Conservation (phyloP, 2,888 invertebrate species). For the Pseudeuparius sepicola region DNA sequence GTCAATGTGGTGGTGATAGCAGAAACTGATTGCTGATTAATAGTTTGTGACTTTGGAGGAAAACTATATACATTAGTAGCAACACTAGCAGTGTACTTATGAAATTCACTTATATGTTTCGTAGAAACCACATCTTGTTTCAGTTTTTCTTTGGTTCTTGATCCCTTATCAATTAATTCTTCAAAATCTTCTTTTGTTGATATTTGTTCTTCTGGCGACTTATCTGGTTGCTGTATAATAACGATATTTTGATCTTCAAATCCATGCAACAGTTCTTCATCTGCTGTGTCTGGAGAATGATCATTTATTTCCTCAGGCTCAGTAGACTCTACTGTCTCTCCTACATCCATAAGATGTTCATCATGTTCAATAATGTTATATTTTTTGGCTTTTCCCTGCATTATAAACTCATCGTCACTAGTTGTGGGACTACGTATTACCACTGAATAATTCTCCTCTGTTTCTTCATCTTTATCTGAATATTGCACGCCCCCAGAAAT, state of each 20-base stretch:
- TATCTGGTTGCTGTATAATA: constrained; percentile 49
- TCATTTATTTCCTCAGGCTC: constrained; percentile 43
- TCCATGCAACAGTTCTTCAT: constrained; percentile 40
- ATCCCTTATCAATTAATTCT: constrained; percentile 53
- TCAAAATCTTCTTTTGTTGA: constrained; percentile 58
- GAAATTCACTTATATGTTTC: constrained; percentile 36
- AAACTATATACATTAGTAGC: constrained; percentile 27
- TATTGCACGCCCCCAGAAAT: constrained; percentile 48
- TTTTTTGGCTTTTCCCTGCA: constrained; percentile 35
- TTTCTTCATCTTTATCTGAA: constrained; percentile 40
- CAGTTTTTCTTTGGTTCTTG: constrained; percentile 42
- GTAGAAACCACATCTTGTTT: constrained; percentile 32
- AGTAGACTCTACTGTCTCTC: constrained; percentile 45
- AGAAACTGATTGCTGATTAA: no score
- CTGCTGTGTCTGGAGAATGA: constrained; percentile 38
- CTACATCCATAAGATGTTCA: constrained; percentile 38
- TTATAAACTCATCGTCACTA: constrained; percentile 37
- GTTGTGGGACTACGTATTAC: constrained; percentile 39
- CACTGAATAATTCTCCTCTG: constrained; percentile 31
- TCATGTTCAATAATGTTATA: constrained; percentile 35
- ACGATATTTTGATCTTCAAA: constrained; percentile 51
- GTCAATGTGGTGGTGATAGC: constrained; percentile 19
- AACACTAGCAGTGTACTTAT: constrained; percentile 31
- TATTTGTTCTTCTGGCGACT: constrained; percentile 54
- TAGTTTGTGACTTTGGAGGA: constrained; percentile 23